Evolutionary conservation across 2,888 invertebrate genomes (phyloP).

Genomic region (Norana najaformis): DNA sequence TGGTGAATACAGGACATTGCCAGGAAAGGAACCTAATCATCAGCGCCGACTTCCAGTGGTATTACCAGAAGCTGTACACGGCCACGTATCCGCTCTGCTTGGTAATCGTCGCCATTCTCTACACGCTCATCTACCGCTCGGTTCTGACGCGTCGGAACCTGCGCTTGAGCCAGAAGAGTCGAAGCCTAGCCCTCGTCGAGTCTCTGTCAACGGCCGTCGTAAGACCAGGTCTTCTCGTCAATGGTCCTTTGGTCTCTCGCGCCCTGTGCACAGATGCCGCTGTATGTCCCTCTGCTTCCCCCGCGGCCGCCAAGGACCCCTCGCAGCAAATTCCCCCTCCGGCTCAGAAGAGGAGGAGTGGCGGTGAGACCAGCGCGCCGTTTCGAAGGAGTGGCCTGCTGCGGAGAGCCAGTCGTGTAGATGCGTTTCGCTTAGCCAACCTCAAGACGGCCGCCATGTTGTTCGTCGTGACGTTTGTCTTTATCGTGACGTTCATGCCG

Average conservation of each 20-base stretch:
- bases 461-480: slow-evolving; percentile 60
- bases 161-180: slow-evolving; percentile 39
- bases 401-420: slow-evolving; percentile 35
- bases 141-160: slow-evolving; percentile 44
- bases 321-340: neutral
- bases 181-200: slow-evolving; percentile 30
- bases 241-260: neutral
- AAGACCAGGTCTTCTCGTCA: neutral
- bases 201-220: slow-evolving; percentile 9
- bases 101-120: slow-evolving; percentile 56
- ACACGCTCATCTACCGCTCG: slow-evolving; percentile 58
- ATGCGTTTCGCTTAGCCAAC: slow-evolving; percentile 49
- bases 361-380: neutral
- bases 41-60: slow-evolving; percentile 46
- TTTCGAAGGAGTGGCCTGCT: slow-evolving; percentile 5
- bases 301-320: neutral
- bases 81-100: slow-evolving; percentile 55
- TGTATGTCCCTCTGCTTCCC: neutral
- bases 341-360: neutral
- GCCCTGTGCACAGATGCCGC: neutral
- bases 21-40: slow-evolving; percentile 46
- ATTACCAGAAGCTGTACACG: slow-evolving; percentile 57
- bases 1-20: slow-evolving; percentile 48
- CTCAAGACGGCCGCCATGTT: slow-evolving; percentile 60
- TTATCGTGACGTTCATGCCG: slow-evolving; percentile 58